These are phyloP conservation scores for Caenorhabditis inopinata DNA, from an alignment of 1,140 invertebrate genomes.

Conservation along the genomic window DNA sequence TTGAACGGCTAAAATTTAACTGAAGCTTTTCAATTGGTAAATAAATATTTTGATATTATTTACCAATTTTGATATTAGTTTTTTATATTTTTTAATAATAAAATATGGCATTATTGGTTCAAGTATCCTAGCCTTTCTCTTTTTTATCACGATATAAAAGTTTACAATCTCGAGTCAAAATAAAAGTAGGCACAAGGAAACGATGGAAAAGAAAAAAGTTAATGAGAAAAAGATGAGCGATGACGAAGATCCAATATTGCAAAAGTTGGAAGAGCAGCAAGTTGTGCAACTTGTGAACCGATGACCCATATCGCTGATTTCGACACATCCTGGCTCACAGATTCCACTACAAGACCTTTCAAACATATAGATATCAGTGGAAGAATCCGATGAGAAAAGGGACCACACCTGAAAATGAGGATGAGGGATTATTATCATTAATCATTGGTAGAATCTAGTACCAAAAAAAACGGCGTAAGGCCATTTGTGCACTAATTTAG, in stretches of 20 bases:
- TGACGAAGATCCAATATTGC: constrained; percentile 25
- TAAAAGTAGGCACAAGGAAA: neutral
- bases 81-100: too few species aligned
- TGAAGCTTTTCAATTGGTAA: too few species aligned
- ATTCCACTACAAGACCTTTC: constrained; percentile 20
- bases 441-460: too few species aligned
- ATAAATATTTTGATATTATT: too few species aligned
- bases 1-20: too few species aligned
- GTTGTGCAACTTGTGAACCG: constrained; percentile 38
- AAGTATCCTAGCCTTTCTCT: too few species aligned
- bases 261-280: constrained; percentile 37
- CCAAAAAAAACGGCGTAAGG: too few species aligned
- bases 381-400: neutral
- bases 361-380: constrained; percentile 27
- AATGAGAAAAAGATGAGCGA: neutral
- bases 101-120: too few species aligned
- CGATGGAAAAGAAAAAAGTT: neutral
- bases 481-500: too few species aligned
- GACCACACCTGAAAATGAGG: constrained; percentile 7
- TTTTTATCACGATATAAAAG: too few species aligned
- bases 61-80: too few species aligned
- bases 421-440: too few species aligned
- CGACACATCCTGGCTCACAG: constrained; percentile 27
- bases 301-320: constrained; percentile 40
- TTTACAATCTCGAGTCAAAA: neutral